Percentiles rank a stretch among this genome's conserved stretches.
These are phyloP conservation scores for Bellardia pandia DNA, from an alignment of 2,888 invertebrate species.

Conservation along the genomic window DNA sequence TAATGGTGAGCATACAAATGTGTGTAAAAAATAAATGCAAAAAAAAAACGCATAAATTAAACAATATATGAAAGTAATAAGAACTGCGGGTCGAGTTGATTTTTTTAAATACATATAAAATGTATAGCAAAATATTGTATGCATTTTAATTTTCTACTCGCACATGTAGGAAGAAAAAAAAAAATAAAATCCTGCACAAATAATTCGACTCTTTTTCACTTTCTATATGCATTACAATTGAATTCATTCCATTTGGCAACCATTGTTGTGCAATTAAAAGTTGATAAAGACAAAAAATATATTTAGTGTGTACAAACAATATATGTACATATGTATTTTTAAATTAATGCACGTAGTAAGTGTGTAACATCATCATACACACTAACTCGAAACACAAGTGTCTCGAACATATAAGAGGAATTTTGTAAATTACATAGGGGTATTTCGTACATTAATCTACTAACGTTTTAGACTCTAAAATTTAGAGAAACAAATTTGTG, in stretches of 20 bases:
- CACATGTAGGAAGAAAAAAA: slow-evolving; percentile 14
- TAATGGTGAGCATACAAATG: background rate
- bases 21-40: background rate
- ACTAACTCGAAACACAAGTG: background rate
- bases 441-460: background rate
- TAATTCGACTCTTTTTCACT: slow-evolving; percentile 42
- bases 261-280: slow-evolving; percentile 72
- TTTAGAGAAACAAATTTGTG: too few species aligned
- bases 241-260: slow-evolving; percentile 71
- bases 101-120: slow-evolving; percentile 30
- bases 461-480: too few species aligned
- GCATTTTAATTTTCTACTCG: slow-evolving; percentile 53
- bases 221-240: slow-evolving; percentile 62
- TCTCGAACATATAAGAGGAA: background rate
- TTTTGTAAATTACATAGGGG: background rate
- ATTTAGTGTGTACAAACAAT: background rate
- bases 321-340: background rate
- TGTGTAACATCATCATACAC: background rate
- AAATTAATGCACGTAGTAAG: background rate
- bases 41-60: background rate
- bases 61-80: slow-evolving; percentile 26
- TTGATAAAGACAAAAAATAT: slow-evolving; percentile 53
- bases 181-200: slow-evolving; percentile 33
- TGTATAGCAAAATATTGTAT: slow-evolving; percentile 46
- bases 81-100: background rate